Percentiles rank a stretch among this genome's conserved stretches.
phyloP scores from a whole-genome alignment of 1,140 invertebrate genomes.

The Marisa cornuarietis region DNA sequence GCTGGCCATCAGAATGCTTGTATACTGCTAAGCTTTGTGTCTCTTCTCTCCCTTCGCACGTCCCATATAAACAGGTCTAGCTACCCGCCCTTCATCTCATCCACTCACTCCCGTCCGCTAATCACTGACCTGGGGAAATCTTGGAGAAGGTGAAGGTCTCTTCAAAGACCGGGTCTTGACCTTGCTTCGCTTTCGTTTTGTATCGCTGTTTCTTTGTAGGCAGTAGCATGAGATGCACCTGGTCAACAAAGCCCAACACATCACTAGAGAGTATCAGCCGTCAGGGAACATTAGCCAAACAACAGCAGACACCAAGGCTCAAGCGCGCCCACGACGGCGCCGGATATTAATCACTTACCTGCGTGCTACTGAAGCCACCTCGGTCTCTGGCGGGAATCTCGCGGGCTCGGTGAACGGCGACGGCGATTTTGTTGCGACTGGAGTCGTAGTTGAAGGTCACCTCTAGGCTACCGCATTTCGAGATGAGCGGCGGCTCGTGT shows the following conservation, averaged over 20 bases:
- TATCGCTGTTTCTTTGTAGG: constrained; percentile 92
- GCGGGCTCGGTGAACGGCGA: constrained; percentile 86
- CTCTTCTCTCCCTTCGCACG: too few species aligned
- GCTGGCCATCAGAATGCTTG: too few species aligned
- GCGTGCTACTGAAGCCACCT: constrained; percentile 80
- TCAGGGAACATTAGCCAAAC: too few species aligned
- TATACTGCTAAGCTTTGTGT: too few species aligned
- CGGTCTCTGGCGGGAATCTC: constrained; percentile 80
- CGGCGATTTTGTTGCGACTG: constrained; percentile 87
- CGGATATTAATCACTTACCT: constrained; percentile 62
- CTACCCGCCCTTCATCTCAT: too few species aligned
- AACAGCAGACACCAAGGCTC: too few species aligned
- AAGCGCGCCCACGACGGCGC: too few species aligned
- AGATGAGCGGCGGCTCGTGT: constrained; percentile 62
- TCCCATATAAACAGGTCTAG: too few species aligned
- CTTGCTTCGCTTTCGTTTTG: constrained; percentile 89
- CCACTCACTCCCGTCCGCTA: too few species aligned
- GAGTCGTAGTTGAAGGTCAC: constrained; percentile 89
- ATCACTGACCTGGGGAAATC: constrained; percentile 81
- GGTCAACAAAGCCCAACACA: not conserved
- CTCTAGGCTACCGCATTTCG: constrained; percentile 81
- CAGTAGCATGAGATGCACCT: constrained; percentile 82
- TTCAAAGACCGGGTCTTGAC: constrained; percentile 89
- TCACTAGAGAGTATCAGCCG: too few species aligned
- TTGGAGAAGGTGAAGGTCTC: constrained; percentile 91